Evolutionary conservation across 2,113 vertebrate species (phyloP).

Genomic region (Heterocephalus glaber): DNA sequence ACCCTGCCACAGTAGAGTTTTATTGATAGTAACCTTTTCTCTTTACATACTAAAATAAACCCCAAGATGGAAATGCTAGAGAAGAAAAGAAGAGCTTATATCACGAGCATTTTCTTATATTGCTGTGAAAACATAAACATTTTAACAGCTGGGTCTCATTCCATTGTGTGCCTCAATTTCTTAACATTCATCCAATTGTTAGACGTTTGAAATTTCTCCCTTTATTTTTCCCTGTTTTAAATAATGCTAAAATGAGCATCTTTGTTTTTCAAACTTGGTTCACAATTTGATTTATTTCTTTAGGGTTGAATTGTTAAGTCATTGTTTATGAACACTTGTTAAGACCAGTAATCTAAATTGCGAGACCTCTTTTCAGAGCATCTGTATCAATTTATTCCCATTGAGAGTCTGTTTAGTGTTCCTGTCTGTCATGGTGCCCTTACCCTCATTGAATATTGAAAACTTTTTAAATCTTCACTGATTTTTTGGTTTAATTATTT

Average conservation of each 20-base stretch:
- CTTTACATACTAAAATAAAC: constrained; percentile 11
- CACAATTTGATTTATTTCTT: constrained; percentile 46
- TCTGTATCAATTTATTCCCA: not conserved
- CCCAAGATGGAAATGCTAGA: constrained; percentile 22
- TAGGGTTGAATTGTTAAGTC: not conserved
- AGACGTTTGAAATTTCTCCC: not conserved
- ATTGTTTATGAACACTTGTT: not conserved
- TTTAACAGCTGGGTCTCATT: not conserved
- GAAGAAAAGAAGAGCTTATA: not conserved
- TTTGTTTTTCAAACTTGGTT: not conserved
- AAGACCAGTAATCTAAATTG: not conserved
- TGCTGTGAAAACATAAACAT: not conserved
- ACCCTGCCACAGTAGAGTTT: not conserved
- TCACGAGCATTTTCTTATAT: not conserved
- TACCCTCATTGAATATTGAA: not conserved
- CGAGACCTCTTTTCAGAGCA: not conserved
- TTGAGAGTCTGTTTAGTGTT: not conserved
- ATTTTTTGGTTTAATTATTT: not conserved
- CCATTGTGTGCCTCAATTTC: not conserved
- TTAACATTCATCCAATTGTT: not conserved
- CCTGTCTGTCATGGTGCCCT: not conserved
- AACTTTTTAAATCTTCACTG: constrained; percentile 3
- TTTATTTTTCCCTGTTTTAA: not conserved
- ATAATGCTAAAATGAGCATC: not conserved
- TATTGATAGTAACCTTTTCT: not conserved